phyloP scores from a whole-genome alignment of 2,113 vertebrate species.

The Zosterops hypoxanthus region DNA sequence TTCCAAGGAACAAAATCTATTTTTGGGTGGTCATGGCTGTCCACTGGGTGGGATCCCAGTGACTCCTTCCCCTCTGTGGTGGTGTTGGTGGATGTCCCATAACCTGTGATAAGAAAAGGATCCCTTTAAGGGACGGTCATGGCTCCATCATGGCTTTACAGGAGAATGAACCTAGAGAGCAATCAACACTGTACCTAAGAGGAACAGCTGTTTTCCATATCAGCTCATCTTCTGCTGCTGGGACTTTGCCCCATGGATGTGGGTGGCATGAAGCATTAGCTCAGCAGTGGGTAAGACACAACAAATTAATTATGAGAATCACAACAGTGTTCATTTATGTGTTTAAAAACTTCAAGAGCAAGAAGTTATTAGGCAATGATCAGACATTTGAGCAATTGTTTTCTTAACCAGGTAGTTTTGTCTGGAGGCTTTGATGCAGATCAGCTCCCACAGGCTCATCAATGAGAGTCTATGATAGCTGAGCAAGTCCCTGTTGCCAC shows the following conservation, averaged over 20 bases:
- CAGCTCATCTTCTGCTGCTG: neutral
- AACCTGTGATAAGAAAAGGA: neutral
- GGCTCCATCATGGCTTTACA: neutral
- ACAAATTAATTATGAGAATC: neutral
- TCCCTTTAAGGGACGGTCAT: neutral
- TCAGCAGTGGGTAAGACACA: neutral
- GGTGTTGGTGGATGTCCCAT: neutral
- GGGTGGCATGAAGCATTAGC: neutral
- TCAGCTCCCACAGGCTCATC: neutral
- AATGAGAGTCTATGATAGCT: neutral
- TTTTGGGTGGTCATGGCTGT: neutral
- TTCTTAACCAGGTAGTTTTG: neutral
- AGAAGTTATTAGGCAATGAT: neutral
- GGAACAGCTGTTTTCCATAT: neutral
- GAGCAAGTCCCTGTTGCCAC: neutral
- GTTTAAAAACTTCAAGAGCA: neutral
- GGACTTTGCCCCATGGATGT: neutral
- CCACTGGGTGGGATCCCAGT: neutral
- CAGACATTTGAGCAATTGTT: neutral
- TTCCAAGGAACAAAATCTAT: neutral
- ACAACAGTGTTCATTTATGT: neutral
- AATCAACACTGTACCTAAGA: neutral
- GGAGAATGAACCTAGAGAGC: neutral
- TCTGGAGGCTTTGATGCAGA: neutral
- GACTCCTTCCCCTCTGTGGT: neutral